Percentiles rank a stretch among this genome's conserved stretches.
Conservation (phyloP, 2,113 vertebrate genomes). For the Podarcis muralis region DNA sequence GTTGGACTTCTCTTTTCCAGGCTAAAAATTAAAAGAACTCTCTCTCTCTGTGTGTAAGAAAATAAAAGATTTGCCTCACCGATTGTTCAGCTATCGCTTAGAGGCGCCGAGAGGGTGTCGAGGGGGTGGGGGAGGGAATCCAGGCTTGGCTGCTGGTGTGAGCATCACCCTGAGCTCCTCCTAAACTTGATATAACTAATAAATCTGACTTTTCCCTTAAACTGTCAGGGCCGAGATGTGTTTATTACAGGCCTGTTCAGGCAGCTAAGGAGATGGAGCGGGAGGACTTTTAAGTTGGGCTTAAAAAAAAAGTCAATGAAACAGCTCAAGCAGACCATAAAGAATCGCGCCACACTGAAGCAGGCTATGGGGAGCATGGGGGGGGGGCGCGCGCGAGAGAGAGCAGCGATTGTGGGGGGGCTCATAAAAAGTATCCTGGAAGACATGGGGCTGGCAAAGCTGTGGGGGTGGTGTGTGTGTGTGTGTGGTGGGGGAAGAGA, state of each 20-base stretch:
- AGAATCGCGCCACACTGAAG: conserved; percentile 22
- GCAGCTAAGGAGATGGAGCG: conserved; percentile 21
- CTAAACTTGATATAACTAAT: conserved; percentile 66
- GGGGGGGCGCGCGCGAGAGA: background rate
- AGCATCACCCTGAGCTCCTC: conserved; percentile 43
- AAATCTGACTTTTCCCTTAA: conserved; percentile 66
- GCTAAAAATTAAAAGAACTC: conserved; percentile 13
- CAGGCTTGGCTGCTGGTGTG: background rate
- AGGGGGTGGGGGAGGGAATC: background rate
- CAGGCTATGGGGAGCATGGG: background rate
- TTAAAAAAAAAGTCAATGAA: conserved; percentile 38
- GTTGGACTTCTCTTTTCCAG: conserved; percentile 45
- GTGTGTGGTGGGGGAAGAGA: conserved; percentile 37
- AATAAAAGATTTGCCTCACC: too few species aligned
- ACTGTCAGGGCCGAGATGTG: conserved; percentile 72
- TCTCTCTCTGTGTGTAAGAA: background rate
- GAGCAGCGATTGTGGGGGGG: conserved; percentile 7
- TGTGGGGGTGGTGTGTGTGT: background rate
- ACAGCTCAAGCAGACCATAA: conserved; percentile 44
- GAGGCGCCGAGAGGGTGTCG: background rate
- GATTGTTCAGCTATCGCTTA: background rate
- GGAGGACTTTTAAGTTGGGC: background rate
- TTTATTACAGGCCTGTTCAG: conserved; percentile 66
- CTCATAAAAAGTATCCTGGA: conserved; percentile 68
- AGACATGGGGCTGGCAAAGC: conserved; percentile 68